Percentiles rank a stretch among this genome's conserved stretches.
Evolutionary conservation across 2,888 invertebrate genomes (phyloP).

Genomic region (Pelosia muscerda): DNA sequence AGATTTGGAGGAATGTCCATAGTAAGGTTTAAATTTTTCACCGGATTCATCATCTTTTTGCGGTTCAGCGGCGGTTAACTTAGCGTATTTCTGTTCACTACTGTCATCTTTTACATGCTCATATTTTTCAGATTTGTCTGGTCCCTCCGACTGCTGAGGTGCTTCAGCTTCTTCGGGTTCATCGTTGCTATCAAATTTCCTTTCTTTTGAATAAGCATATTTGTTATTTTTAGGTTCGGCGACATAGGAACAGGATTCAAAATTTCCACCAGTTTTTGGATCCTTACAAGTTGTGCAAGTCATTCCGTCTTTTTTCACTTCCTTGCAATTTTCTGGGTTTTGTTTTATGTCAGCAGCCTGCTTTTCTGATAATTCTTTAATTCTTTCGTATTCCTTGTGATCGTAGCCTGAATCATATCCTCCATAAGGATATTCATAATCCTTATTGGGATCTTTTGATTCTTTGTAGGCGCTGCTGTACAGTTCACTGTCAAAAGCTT

Average conservation of each 20-base stretch:
- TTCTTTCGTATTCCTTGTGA: constrained; percentile 84
- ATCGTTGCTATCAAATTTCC: constrained; percentile 87
- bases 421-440: constrained; percentile 81
- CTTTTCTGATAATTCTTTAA: constrained; percentile 88
- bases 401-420: constrained; percentile 83
- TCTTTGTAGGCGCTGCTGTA: constrained; percentile 82
- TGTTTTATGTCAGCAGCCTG: constrained; percentile 88
- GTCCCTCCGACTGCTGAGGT: constrained; percentile 73
- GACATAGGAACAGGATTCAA: constrained; percentile 93
- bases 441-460: constrained; percentile 73
- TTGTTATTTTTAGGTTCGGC: constrained; percentile 90
- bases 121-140: constrained; percentile 72
- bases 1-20: constrained; percentile 74
- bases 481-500: constrained; percentile 80
- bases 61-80: constrained; percentile 59
- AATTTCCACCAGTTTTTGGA: constrained; percentile 91
- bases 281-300: constrained; percentile 91
- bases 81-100: constrained; percentile 65
- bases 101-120: constrained; percentile 61
- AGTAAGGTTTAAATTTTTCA: constrained; percentile 79
- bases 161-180: constrained; percentile 82
- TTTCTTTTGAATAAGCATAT: constrained; percentile 89
- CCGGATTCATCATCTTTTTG: constrained; percentile 66
- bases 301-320: constrained; percentile 89
- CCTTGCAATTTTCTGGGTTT: constrained; percentile 89